Base-by-base conservation (phyloP, 2,888 invertebrate species). In the Drosophila anomelani region DNA sequence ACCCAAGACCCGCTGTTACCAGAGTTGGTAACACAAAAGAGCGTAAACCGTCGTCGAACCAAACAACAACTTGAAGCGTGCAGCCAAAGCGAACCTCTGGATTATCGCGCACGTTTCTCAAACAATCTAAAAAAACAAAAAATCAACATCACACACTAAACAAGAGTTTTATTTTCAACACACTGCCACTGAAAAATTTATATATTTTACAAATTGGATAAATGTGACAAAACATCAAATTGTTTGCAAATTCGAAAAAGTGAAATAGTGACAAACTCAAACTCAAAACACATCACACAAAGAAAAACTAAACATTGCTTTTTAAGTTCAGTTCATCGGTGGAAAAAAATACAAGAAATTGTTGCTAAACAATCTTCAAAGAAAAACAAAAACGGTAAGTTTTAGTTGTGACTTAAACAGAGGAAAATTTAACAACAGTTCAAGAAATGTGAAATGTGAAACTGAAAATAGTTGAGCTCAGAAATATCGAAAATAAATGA, bases 101-200 rank as follows among this genome's bases (percentile, higher is more conserved):
- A 91, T 91, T 91, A 91, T 91, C 91, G 91, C 91, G 90, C 91
- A 90, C 89, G 88, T 85, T 77, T 79, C 77, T 74, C 67, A 74
- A 73, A 77, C 73, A 67, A 63, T 29, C 32, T 23, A 34, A 17
- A 64, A 74, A 53, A 62, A 67, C 51, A 34, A 34, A 53, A 67
- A 72, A 34, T n/a, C 23, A 59, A 34, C 57, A 60, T 10, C 32
- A 58, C 36, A 56, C 20, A 56, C n/a, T 12, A 58, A 61, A 75
- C 44, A 57, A 59, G 63, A 20, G 62, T 71, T 49, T 73, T 71
- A 49, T 51, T 72, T 73, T 56, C 49, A 71, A 80, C 32, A 63
- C 46, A 63, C 51, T 46, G 61, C 38, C 49, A 61, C 47, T 26
- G 17, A 46, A 58, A 67, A 32, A 55, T 55, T 7, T n/a, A 67